Base-by-base conservation (phyloP, 2,888 invertebrate genomes). In the Linhomoeus sp. region DNA sequence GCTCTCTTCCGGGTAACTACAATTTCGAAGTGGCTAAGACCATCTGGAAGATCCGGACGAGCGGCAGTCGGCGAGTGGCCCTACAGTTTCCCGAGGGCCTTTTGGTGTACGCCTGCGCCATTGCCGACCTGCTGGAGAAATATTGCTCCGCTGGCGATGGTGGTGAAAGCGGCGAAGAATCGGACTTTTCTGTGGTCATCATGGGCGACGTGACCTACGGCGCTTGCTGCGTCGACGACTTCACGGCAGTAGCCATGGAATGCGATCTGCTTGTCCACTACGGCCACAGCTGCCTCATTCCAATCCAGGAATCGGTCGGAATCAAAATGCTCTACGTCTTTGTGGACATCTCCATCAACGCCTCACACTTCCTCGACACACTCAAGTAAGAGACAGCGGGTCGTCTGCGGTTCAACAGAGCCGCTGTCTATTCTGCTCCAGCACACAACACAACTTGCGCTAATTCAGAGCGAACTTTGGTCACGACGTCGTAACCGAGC, bases 131-230 rank as follows among this genome's bases (percentile, higher is more conserved):
- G 52, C 78, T 92, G 56, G 80, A 85, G 66, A 62, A 66, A 49
- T 56, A 62, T 50, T 29, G 29, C 29, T 29, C 29, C 12, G 29
- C 7, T 5, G 61, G 61, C 3, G 37, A 17, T 3, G 56, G 49
- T 3, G 56, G 57, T 63, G 88, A 92, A 57, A 80, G 82, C 0
- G 29, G 29, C 29, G 29, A 29, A 12, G 29, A 29, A 29, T n/a
- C n/a, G n/a, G n/a, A n/a, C n/a, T 29, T 29, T 12, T 29, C 29
- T 5, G 12, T 12, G 7, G 76, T 94, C 43, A 88, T 99, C 51
- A 86, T 97, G 86, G 94, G 88, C 9, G 97, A 97, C 70, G 92
- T 97, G 19, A 94, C 97, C 0, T 97, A 99, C 63, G 97, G 97
- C 36, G 97, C 97, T 0, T 97, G 97, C 66, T 97, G 97, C 66